Evolutionary conservation across 2,888 invertebrate species (phyloP), one percentile per base, ranked within the genome.

Genomic region (Agrenia bidenticulata): DNA sequence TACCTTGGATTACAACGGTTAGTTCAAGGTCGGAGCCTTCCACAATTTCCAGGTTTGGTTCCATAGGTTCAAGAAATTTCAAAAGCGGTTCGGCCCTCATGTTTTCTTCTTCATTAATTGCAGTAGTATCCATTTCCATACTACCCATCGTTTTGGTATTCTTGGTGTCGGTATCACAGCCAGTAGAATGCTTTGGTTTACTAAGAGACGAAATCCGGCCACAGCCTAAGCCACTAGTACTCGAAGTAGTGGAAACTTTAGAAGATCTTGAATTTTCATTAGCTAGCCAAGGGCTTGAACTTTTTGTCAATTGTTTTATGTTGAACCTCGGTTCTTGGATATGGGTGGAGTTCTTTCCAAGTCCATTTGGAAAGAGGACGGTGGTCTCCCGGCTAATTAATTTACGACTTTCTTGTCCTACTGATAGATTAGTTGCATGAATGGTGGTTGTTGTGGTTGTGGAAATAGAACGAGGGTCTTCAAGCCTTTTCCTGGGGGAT

Each of bases 1-100:
- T 61, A 69, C 69, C 69, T 66, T 54, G 63, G 19, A 58, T 49
- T 21, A 61, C 51, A 61, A 69, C 69, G 59, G 63, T 63, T 11
- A 69, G 58, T 19, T 63, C 61, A 4, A 69, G 51, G n/a, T 53
- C n/a, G 23, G 63, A 61, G 27, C 69, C 69, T 51, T 69, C 69
- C 57, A 61, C 37, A 45, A 66, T 57, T 66, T 69, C 63, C 57
- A 66, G 56, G 49, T 57, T 42, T 26, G 63, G 57, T 24, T 66
- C 58, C 61, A 69, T 49, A 21, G 69, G 63, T 53, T 65, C 61
- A 54, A 69, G 45, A 64, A 69, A 69, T 61, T 66, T 58, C 21
- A 69, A 24, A 4, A 13, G 4, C 23, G 39, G 39, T 39, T 39
- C 39, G 39, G 15, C 39, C 15, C 39, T 15, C 15, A 39, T 7